Evolutionary conservation across 2,797 vertebrate genomes (phyloP).

Genomic region (Tapera naevia): DNA sequence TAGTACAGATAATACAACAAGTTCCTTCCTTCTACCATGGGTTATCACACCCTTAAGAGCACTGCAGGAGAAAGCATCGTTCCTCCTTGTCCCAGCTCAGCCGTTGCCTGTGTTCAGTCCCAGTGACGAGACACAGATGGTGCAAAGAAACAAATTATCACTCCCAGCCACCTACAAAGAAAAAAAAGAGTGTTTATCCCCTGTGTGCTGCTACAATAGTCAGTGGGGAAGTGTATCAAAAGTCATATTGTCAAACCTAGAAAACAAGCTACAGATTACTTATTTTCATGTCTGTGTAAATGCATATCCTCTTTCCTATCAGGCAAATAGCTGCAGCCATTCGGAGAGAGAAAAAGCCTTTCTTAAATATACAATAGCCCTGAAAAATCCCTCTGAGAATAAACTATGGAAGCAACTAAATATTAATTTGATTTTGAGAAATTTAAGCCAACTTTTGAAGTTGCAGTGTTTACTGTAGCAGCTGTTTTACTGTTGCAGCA

Average conservation of each 20-base stretch:
- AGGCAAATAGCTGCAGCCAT: neutral
- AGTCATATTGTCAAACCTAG: neutral
- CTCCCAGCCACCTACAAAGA: neutral
- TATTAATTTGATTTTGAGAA: constrained; percentile 4
- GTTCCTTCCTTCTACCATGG: neutral
- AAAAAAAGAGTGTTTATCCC: neutral
- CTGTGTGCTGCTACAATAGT: neutral
- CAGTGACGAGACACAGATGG: neutral
- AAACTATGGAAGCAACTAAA: neutral
- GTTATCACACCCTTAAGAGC: neutral
- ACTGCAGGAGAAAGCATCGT: neutral
- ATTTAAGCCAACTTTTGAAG: neutral
- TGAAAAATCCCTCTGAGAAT: neutral
- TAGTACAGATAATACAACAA: neutral
- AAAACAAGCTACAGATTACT: neutral
- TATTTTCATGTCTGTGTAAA: neutral
- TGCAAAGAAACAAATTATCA: neutral
- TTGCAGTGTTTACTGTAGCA: neutral
- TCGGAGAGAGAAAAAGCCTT: neutral
- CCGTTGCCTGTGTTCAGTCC: neutral
- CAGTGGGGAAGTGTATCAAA: neutral
- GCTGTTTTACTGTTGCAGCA: neutral
- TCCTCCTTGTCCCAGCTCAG: neutral
- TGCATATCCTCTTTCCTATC: neutral
- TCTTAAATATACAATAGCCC: neutral